Percentiles rank a stretch among this genome's conserved stretches.
Evolutionary conservation across 2,888 invertebrate species (phyloP).

Genomic region (Apodemia zela): DNA sequence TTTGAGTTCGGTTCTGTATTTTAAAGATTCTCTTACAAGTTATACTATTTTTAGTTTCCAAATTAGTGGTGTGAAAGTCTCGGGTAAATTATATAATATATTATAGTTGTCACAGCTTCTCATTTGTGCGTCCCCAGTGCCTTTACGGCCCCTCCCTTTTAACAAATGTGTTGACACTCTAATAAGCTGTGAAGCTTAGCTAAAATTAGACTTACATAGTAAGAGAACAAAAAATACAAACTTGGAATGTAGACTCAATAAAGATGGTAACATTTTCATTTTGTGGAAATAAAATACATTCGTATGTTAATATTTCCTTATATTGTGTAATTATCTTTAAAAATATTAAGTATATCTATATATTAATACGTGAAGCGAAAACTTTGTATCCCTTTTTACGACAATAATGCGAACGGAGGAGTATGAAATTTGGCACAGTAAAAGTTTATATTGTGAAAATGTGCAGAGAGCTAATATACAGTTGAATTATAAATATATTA

Average conservation of each 20-base stretch:
- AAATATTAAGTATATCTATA: too few species aligned
- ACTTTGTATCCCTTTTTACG: too few species aligned
- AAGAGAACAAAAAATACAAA: background rate
- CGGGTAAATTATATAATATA: constrained; percentile 2
- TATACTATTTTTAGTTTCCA: constrained; percentile 5
- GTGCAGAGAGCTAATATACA: too few species aligned
- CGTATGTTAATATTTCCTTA: too few species aligned
- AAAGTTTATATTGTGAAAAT: too few species aligned
- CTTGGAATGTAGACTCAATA: background rate
- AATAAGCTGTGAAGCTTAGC: constrained; percentile 49
- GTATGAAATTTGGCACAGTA: too few species aligned
- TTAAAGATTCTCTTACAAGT: background rate
- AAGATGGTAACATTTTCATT: background rate
- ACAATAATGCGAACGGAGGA: too few species aligned
- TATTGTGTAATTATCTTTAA: too few species aligned
- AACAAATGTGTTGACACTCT: constrained; percentile 69
- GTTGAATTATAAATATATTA: too few species aligned
- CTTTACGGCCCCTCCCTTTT: constrained; percentile 43
- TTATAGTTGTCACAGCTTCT: constrained; percentile 10
- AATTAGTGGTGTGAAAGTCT: constrained; percentile 9
- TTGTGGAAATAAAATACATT: background rate
- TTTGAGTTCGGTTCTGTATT: background rate
- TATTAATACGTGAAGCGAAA: too few species aligned
- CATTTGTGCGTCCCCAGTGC: constrained; percentile 3
- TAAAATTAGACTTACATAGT: constrained; percentile 46